Evolutionary conservation across 92 coral and sea anemone genomes (phyloP).

Genomic region (Epizoanthus illoricatus): DNA sequence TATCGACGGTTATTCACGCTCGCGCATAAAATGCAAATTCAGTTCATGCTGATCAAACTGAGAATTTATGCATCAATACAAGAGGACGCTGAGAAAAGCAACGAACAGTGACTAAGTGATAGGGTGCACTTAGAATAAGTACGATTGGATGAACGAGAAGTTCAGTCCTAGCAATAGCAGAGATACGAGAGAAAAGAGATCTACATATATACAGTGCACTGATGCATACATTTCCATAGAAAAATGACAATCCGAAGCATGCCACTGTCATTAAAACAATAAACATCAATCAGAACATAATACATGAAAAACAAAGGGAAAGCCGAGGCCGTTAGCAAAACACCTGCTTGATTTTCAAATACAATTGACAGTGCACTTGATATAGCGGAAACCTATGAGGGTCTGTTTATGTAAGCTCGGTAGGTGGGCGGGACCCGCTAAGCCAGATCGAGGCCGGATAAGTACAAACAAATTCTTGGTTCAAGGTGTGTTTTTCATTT

Average conservation of each 20-base stretch:
- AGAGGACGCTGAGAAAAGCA: background rate
- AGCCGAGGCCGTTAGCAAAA: background rate
- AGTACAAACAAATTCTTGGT: too few species aligned
- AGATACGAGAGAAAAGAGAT: background rate
- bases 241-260: background rate
- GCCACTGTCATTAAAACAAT: background rate
- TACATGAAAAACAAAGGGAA: background rate
- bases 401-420: too few species aligned
- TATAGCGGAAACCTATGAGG: too few species aligned
- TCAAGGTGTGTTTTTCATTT: too few species aligned
- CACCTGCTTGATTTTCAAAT: slow-evolving; percentile 12
- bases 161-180: background rate
- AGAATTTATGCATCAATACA: background rate
- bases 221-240: background rate
- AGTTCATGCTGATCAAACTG: background rate
- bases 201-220: too few species aligned
- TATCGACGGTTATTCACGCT: background rate
- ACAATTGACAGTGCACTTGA: too few species aligned
- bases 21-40: background rate
- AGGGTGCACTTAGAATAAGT: background rate
- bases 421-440: too few species aligned
- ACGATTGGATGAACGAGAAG: too few species aligned
- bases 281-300: background rate
- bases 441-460: too few species aligned
- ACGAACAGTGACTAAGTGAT: background rate